Percentiles rank a stretch among this genome's conserved stretches.
Conservation (phyloP, 2,113 vertebrate genomes). For the Tragulus kanchil region DNA sequence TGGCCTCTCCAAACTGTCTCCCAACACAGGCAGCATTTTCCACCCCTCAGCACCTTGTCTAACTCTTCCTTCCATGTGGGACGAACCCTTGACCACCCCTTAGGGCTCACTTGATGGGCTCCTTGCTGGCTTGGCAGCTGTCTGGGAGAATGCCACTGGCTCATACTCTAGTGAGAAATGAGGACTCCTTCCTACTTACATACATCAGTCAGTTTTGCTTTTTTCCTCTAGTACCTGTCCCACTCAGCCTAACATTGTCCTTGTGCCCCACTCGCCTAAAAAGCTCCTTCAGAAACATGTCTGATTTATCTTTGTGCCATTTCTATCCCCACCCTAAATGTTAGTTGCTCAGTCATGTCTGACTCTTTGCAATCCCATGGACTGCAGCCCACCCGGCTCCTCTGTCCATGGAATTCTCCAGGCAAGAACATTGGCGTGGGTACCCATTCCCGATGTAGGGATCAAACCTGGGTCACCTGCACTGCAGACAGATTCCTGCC, state of each 20-base stretch:
- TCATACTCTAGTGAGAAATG: not conserved
- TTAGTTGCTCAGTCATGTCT: too few species aligned
- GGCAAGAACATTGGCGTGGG: too few species aligned
- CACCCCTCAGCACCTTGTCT: rapidly evolving
- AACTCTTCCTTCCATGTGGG: not conserved
- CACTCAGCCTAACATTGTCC: not conserved
- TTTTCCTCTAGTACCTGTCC: not conserved
- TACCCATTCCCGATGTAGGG: too few species aligned
- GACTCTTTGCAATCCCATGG: too few species aligned
- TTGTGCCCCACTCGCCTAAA: not conserved
- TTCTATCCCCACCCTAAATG: not conserved
- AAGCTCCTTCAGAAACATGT: not conserved
- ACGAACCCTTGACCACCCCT: rapidly evolving
- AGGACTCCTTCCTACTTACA: not conserved
- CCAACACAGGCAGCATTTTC: not conserved
- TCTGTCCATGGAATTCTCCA: too few species aligned
- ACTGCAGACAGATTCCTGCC: too few species aligned
- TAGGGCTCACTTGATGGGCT: rapidly evolving
- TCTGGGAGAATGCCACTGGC: not conserved
- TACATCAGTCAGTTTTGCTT: not conserved
- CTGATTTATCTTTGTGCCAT: not conserved
- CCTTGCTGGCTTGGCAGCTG: not conserved
- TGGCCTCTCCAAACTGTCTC: not conserved
- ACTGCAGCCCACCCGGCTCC: too few species aligned
- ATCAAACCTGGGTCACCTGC: too few species aligned